Evolutionary conservation across 2,797 vertebrate species (phyloP).

Genomic region (Lutjanus argentimaculatus): DNA sequence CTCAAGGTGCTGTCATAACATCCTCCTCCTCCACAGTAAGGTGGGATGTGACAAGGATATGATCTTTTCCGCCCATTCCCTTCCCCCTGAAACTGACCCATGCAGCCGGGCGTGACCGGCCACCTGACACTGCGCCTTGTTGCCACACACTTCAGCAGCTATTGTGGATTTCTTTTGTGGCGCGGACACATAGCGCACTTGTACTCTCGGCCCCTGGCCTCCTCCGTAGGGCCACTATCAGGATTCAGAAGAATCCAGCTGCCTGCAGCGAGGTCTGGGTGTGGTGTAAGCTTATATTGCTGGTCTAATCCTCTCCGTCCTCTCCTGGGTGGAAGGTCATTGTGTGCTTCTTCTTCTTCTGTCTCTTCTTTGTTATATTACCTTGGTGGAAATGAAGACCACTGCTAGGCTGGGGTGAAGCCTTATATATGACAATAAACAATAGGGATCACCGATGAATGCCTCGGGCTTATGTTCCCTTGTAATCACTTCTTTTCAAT

Average conservation of each 20-base stretch:
- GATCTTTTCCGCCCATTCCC: conserved; percentile 17
- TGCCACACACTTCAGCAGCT: background rate
- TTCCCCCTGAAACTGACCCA: conserved; percentile 3
- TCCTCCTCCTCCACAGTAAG: background rate
- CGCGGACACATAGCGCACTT: background rate
- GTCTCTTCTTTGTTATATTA: conserved; percentile 21
- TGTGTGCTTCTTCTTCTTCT: conserved; percentile 4
- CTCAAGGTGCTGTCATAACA: background rate
- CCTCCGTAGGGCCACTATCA: background rate
- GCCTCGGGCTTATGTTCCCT: conserved; percentile 21
- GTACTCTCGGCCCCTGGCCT: background rate
- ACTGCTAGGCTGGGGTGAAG: background rate
- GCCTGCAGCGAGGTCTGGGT: background rate
- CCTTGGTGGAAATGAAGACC: background rate
- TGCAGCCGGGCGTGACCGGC: background rate
- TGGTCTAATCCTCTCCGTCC: conserved; percentile 32
- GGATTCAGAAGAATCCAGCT: conserved; percentile 7
- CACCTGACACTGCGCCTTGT: conserved; percentile 11
- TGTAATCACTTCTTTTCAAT: conserved; percentile 48
- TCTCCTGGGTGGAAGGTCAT: conserved; percentile 17
- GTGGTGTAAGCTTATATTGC: conserved; percentile 24
- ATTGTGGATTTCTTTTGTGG: conserved; percentile 38
- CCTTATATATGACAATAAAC: conserved; percentile 26
- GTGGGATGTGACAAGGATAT: conserved; percentile 3
- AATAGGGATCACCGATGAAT: conserved; percentile 26